Percentiles rank a stretch among this genome's conserved stretches.
phyloP scores from a whole-genome alignment of 2,888 invertebrate genomes.

The Hymenopus coronatus region DNA sequence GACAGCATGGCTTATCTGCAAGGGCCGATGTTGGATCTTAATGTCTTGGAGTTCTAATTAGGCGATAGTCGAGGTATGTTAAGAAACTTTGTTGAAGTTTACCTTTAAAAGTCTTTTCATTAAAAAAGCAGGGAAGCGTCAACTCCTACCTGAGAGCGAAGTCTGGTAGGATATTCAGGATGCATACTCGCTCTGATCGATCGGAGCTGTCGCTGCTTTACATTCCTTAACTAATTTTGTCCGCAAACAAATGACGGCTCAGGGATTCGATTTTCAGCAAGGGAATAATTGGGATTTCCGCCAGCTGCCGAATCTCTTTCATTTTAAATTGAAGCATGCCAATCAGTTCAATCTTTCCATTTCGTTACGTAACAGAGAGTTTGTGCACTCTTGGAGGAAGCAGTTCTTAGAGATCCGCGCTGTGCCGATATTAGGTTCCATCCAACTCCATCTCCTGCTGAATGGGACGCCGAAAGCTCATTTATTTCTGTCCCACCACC shows the following conservation, averaged over 20 bases:
- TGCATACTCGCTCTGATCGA: background rate
- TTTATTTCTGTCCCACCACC: too few relatives aligned
- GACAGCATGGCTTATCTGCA: too few relatives aligned
- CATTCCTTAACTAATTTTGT: background rate
- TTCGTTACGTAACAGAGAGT: background rate
- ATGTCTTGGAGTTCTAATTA: background rate
- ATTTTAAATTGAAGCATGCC: background rate
- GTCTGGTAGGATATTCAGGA: background rate
- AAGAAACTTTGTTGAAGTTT: background rate
- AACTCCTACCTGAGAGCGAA: background rate
- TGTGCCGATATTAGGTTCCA: background rate
- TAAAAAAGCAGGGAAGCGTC: background rate
- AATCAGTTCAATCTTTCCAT: background rate
- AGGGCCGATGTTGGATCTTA: background rate
- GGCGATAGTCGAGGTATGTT: background rate
- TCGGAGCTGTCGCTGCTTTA: background rate
- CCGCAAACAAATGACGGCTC: background rate
- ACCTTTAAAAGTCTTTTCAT: background rate
- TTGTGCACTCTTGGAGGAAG: background rate
- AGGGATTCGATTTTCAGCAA: background rate
- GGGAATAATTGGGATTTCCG: background rate
- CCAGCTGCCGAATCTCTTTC: background rate
- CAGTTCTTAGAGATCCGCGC: background rate
- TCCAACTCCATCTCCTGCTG: too few relatives aligned
- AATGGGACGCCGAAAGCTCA: too few relatives aligned